Conservation (phyloP, 2,888 invertebrate genomes). For the Hemaris fuciformis region DNA sequence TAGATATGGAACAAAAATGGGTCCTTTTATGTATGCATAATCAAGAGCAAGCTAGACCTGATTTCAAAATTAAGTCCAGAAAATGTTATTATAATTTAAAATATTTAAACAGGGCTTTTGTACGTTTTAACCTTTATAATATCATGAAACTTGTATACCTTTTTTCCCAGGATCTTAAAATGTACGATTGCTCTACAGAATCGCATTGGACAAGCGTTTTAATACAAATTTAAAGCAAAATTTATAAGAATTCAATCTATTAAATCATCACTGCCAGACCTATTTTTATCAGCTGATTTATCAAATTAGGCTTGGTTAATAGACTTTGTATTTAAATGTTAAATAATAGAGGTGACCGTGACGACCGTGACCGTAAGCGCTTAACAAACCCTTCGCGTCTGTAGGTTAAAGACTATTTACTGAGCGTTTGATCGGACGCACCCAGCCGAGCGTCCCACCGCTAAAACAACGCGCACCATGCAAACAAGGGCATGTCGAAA, state of each 20-base stretch:
- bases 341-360: not conserved
- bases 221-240: too few species aligned
- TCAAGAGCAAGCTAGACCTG: not conserved
- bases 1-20: not conserved
- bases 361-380: not conserved
- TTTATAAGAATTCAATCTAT: too few species aligned
- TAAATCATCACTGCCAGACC: too few species aligned
- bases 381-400: not conserved
- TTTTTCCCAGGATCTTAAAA: too few species aligned
- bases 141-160: too few species aligned
- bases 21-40: not conserved
- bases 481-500: constrained; percentile 57
- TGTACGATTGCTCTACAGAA: too few species aligned
- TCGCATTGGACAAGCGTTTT: too few species aligned
- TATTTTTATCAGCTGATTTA: too few species aligned
- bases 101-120: too few species aligned
- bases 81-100: too few species aligned
- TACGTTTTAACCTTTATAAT: too few species aligned
- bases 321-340: not conserved
- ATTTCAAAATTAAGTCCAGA: too few species aligned
- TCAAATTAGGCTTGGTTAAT: not conserved
- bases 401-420: constrained; percentile 11
- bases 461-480: constrained; percentile 39
- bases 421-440: constrained; percentile 53
- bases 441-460: constrained; percentile 40